Evolutionary conservation across 2,888 invertebrate genomes (phyloP).

Genomic region (Amaurobius ferox): DNA sequence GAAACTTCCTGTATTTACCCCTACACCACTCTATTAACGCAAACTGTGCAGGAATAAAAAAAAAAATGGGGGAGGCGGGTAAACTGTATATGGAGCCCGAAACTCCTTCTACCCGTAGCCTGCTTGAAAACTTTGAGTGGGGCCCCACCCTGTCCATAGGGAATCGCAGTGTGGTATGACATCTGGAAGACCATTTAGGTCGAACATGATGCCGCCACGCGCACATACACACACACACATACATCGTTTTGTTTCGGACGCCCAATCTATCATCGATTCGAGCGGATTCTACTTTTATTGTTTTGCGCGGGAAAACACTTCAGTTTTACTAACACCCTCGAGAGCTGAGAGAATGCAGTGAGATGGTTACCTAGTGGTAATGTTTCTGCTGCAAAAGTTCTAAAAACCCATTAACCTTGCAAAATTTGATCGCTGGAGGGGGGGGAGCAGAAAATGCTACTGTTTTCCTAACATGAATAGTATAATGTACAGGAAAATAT

Average conservation of each 20-base stretch:
- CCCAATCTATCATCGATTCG: background rate
- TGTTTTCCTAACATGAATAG: too few relatives aligned
- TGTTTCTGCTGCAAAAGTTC: background rate
- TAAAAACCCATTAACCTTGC: slow-evolving; percentile 1
- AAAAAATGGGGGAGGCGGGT: background rate
- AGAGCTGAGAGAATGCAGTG: background rate
- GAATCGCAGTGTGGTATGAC: background rate
- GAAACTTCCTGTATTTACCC: slow-evolving; percentile 3
- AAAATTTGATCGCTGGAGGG: too few relatives aligned
- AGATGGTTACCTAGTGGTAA: background rate
- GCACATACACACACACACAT: too few relatives aligned
- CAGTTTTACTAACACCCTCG: background rate
- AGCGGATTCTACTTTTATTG: background rate
- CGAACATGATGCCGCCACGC: background rate
- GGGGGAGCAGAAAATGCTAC: too few relatives aligned
- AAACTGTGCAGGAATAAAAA: background rate
- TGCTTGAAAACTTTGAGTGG: background rate
- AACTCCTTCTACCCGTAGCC: background rate
- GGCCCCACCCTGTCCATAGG: background rate
- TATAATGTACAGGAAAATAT: too few relatives aligned
- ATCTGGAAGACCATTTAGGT: background rate
- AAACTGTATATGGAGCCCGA: background rate
- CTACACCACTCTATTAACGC: slow-evolving; percentile 3
- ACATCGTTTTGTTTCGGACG: background rate
- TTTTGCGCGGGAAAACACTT: background rate